Base-by-base conservation (phyloP, 2,888 invertebrate genomes). In the Hipparchia sbordonii region DNA sequence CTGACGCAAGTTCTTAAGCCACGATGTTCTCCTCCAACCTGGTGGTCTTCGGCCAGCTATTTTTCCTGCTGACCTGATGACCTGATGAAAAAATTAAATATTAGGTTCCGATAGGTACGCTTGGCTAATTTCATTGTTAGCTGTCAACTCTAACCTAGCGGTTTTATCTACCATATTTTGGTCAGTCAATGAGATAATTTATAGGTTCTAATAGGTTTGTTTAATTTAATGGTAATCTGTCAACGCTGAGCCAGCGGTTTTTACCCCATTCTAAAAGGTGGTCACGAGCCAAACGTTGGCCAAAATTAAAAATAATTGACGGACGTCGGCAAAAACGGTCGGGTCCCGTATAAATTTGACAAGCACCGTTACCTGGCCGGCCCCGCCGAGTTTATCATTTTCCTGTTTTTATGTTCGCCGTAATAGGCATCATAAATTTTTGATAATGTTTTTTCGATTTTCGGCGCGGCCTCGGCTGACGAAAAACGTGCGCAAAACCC, bases 351-450 rank as follows among this genome's bases (percentile, higher is more conserved):
- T 85, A 85, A 83, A 84, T 88, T 87, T 86, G 86, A 83, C 84
- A 82, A 82, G 81, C 87, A 86, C 92, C 91, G 92, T 90, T 92
- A 90, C 78, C 81, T 79, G 80, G 78, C 74, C 79, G 77, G 79
- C 77, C 80, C 80, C 80, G 79, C 77, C 76, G 82, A 82, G 85
- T 87, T 88, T 86, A 88, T 89, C 85, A 83, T 88, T 90, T 91
- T 87, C 82, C 85, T 81, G 84, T 87, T 92, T 91, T 89, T 87
- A 82, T 82, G 80, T 81, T 78, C 82, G 74, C 87, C 87, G 84
- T 92, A 91, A 92, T 90, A 89, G 90, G 87, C 82, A 84, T 88
- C 90, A 91, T 91, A 92, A 88, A 92, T 91, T 89, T 88, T 88
- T 89, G 88, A 91, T 90, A 88, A 83, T 82, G 84, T 87, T 87